Conservation (phyloP, 2,113 vertebrate genomes). For the Ranitomeya imitator region DNA sequence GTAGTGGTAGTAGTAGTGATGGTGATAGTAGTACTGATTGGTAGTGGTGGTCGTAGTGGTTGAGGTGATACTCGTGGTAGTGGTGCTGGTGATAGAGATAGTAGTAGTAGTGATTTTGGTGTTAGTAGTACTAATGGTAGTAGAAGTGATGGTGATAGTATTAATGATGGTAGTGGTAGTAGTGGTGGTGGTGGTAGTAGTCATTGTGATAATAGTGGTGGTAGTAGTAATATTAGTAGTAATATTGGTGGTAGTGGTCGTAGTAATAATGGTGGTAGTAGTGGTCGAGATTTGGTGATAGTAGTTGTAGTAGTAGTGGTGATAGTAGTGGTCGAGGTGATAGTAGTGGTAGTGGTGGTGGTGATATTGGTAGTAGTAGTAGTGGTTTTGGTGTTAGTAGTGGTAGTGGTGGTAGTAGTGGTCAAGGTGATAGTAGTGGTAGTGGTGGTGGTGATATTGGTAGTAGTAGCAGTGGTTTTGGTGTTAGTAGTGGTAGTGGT, state of each 20-base stretch:
- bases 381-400: neutral
- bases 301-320: neutral
- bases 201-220: too few relatives aligned
- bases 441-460: too few relatives aligned
- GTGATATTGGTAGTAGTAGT: neutral
- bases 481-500: too few relatives aligned
- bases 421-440: too few relatives aligned
- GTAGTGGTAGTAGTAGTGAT: neutral
- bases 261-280: neutral
- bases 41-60: neutral
- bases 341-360: neutral
- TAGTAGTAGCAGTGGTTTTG: too few relatives aligned
- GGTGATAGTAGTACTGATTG: neutral
- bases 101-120: neutral
- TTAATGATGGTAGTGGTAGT: neutral
- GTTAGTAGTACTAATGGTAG: neutral
- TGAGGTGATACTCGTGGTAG: too few relatives aligned
- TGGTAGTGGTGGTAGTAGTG: too few relatives aligned
- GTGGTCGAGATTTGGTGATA: neutral
- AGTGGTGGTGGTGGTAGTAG: neutral
- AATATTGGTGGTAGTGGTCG: neutral
- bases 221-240: neutral
- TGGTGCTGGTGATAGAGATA: too few relatives aligned
- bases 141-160: too few relatives aligned
- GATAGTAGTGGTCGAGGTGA: neutral